Base-by-base conservation (phyloP, 1,140 invertebrate species). In the Drosophila pallidifrons region DNA sequence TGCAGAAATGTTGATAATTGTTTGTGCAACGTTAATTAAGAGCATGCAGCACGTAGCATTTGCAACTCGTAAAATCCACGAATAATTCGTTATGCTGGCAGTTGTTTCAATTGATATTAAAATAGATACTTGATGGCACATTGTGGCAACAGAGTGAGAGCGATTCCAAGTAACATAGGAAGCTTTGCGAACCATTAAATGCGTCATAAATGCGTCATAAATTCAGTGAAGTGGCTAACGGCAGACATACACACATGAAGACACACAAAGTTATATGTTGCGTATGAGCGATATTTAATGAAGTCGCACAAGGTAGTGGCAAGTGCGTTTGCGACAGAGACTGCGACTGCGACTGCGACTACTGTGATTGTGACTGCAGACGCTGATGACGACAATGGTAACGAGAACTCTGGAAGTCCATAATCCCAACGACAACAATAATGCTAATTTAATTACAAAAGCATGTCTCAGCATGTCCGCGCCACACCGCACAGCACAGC, bases 381-480 rank as follows among this genome's bases (percentile, higher is more conserved):
- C 35, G 49, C 8, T 25, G n/a, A 55, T 66, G 63, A 43, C 38
- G 35, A 66, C 38, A 45, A 45, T 45, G 16, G 10, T 5, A 52
- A 66, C 45, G 43, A 59, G 43, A 25, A 28, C 47, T n/a, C 46
- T 15, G 58, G 20, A 49, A 54, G 59, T 74, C 65, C 70, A 75
- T 77, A 69, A 78, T 65, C 78, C 75, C 65, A 74, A 57, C 61
- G 71, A 82, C 69, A 52, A 59, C 68, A 77, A 80, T 82, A 80
- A 85, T 72, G 79, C 83, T 82, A 83, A 88, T 87, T 77, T 82
- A 79, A 85, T 82, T 82, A 77, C 69, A 68, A 79, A 75, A 82
- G 70, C 77, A 71, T 85, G 80, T 81, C 73, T 78, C 58, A 57
- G 63, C 66, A 38, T 71, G 77, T 66, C 60, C 61, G 35, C 55